These are phyloP conservation scores for Pavo muticus DNA, from an alignment of 2,113 vertebrate genomes.

Conservation along the genomic window DNA sequence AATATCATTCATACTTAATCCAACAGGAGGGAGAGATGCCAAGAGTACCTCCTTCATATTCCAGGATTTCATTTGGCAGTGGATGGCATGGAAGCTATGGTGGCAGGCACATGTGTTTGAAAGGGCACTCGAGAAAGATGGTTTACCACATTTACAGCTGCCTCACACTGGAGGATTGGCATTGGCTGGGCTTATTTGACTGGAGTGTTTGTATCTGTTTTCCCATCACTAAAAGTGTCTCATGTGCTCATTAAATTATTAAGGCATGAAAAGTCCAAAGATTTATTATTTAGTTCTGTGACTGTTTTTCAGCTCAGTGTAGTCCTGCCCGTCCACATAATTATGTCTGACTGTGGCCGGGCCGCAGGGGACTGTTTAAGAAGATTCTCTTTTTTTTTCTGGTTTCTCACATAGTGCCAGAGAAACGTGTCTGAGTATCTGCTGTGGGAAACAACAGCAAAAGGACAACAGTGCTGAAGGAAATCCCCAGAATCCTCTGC, in stretches of 20 bases:
- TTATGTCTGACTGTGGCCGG: background rate
- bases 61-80: background rate
- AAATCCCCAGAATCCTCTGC: background rate
- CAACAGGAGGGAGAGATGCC: background rate
- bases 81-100: background rate
- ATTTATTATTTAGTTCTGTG: background rate
- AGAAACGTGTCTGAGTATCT: background rate
- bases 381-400: background rate
- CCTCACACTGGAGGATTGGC: constrained; percentile 1
- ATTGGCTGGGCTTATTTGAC: background rate
- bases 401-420: background rate
- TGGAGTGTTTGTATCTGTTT: background rate
- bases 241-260: background rate
- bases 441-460: background rate
- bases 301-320: background rate
- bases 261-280: constrained; percentile 13
- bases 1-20: background rate
- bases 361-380: background rate
- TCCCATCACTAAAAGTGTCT: background rate
- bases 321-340: background rate
- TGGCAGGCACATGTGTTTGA: background rate
- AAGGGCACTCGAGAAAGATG: background rate
- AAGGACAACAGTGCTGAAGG: background rate
- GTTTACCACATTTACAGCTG: background rate
- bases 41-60: background rate